A percentile compares a stretch with the other conserved stretches of the same genome.
These are phyloP conservation scores for Parauchenoglanis punctatus DNA, from an alignment of 2,797 vertebrate species.

Conservation along the genomic window DNA sequence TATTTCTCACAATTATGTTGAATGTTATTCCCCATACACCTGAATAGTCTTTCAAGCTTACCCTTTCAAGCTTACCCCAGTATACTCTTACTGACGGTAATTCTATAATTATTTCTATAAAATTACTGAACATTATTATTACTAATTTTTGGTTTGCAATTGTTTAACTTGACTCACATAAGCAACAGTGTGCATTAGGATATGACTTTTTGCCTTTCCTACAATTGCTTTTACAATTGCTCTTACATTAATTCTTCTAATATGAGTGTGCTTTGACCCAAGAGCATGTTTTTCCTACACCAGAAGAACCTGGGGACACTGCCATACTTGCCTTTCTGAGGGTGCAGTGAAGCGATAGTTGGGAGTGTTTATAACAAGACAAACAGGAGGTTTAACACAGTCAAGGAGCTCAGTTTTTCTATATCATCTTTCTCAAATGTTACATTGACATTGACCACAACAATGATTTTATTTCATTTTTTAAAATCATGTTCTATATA, in stretches of 20 bases:
- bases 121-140: too few species aligned
- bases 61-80: too few species aligned
- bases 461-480: not conserved
- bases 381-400: not conserved
- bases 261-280: not conserved
- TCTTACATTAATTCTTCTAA: not conserved
- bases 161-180: not conserved
- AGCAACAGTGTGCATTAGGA: not conserved
- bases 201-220: too few species aligned
- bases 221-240: too few species aligned
- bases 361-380: not conserved
- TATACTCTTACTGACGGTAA: too few species aligned
- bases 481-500: not conserved
- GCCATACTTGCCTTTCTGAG: not conserved
- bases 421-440: not conserved
- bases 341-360: not conserved
- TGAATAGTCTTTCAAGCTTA: too few species aligned
- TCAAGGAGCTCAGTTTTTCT: not conserved
- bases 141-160: not conserved
- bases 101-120: too few species aligned
- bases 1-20: too few species aligned
- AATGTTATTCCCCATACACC: too few species aligned
- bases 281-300: not conserved
- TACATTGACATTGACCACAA: not conserved
- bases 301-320: not conserved